These are phyloP conservation scores for Pseudorectes ferrugineus DNA, from an alignment of 2,113 vertebrate species.

Conservation along the genomic window DNA sequence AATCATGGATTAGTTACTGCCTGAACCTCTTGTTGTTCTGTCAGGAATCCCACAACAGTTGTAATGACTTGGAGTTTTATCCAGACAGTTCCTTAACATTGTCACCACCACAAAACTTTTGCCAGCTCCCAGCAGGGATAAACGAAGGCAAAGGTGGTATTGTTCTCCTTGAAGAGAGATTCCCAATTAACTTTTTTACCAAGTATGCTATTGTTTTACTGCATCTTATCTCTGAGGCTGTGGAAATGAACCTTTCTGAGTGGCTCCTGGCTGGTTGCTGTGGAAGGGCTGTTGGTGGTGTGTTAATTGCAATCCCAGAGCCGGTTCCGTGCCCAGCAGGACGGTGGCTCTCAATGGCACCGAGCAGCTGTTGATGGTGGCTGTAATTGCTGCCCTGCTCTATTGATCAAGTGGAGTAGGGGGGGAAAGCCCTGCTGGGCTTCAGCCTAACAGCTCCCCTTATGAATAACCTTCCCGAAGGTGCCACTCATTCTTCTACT, in stretches of 20 bases:
- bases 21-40: not conserved
- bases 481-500: constrained; percentile 24
- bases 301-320: constrained; percentile 6
- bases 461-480: not conserved
- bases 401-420: not conserved
- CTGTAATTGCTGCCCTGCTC: constrained; percentile 48
- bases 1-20: not conserved
- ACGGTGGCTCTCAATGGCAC: not conserved
- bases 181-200: not conserved
- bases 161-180: not conserved
- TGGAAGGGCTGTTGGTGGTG: not conserved
- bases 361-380: not conserved
- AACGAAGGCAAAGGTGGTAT: rapidly evolving
- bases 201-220: not conserved
- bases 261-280: not conserved
- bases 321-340: not conserved
- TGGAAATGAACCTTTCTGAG: not conserved
- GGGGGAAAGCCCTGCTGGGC: constrained; percentile 24
- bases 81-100: not conserved
- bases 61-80: not conserved
- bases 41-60: not conserved
- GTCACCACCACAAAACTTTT: not conserved
- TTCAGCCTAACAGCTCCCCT: constrained; percentile 33
- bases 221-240: not conserved
- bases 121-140: not conserved